Evolutionary conservation across 64 coral and sea anemone genomes (phyloP).

Genomic region (Porites australiensis): DNA sequence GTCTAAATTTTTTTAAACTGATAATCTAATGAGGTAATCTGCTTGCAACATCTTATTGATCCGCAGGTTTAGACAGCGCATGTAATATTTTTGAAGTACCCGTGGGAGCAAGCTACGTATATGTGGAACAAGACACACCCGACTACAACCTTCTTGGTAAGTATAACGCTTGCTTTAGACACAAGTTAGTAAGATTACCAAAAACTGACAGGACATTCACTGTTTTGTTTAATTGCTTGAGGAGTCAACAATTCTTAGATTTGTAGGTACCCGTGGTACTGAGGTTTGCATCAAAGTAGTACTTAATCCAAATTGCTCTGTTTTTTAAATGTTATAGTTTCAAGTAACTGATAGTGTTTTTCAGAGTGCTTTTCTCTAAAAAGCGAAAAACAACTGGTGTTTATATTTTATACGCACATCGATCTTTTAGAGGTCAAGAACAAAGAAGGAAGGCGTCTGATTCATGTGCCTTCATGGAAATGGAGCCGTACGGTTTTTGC

Average conservation of each 20-base stretch:
- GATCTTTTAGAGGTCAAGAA: slow-evolving; percentile 40
- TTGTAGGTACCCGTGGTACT: no score
- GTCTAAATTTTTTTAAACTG: background rate
- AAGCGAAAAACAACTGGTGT: background rate
- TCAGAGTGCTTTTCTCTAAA: background rate
- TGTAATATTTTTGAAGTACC: slow-evolving; percentile 32
- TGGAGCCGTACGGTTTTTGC: slow-evolving; percentile 51
- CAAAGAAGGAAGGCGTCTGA: slow-evolving; percentile 24
- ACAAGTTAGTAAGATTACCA: background rate
- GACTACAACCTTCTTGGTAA: slow-evolving; percentile 31
- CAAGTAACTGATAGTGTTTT: no score
- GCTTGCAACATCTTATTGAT: background rate
- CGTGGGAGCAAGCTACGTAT: slow-evolving; percentile 27
- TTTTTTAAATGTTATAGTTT: no score
- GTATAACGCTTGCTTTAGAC: background rate
- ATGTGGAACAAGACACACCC: slow-evolving; percentile 26
- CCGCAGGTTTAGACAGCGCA: background rate
- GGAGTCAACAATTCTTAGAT: no score
- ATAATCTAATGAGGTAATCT: background rate
- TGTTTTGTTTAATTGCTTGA: background rate
- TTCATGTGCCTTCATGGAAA: slow-evolving; percentile 39
- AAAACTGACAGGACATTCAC: background rate
- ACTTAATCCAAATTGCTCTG: no score
- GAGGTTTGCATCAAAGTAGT: no score
- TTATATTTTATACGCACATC: background rate